Percentiles rank a stretch among this genome's conserved stretches.
Conservation (phyloP, 2,113 vertebrate species). For the Vombatus ursinus region DNA sequence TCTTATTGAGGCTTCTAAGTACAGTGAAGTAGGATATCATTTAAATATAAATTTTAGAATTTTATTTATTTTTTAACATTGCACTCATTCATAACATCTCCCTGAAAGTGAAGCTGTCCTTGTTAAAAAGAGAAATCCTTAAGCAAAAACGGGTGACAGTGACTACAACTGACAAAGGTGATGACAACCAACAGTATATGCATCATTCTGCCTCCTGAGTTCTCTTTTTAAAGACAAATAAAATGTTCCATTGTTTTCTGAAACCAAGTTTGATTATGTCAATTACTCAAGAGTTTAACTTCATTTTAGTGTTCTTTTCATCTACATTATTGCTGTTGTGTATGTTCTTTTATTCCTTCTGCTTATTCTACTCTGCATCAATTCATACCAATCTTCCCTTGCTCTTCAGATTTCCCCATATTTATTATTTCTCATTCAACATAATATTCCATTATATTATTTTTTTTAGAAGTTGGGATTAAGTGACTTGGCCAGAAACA, state of each 20-base stretch:
- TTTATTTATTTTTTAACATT: background rate
- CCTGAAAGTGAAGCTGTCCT: background rate
- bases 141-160: background rate
- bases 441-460: background rate
- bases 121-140: background rate
- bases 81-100: background rate
- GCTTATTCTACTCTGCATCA: background rate
- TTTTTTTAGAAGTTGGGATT: background rate
- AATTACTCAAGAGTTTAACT: background rate
- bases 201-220: background rate
- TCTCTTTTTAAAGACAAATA: background rate
- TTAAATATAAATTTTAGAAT: background rate
- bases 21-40: background rate
- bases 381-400: background rate
- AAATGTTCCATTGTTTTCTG: background rate
- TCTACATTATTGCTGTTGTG: background rate
- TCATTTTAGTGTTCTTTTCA: background rate
- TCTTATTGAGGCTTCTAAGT: background rate
- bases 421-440: background rate
- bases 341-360: background rate
- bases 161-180: background rate
- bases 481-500: too few relatives aligned
- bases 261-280: background rate
- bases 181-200: background rate
- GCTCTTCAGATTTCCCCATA: background rate